These are phyloP conservation scores for Paracyclopina nana DNA, from an alignment of 1,140 invertebrate genomes.

Conservation along the genomic window DNA sequence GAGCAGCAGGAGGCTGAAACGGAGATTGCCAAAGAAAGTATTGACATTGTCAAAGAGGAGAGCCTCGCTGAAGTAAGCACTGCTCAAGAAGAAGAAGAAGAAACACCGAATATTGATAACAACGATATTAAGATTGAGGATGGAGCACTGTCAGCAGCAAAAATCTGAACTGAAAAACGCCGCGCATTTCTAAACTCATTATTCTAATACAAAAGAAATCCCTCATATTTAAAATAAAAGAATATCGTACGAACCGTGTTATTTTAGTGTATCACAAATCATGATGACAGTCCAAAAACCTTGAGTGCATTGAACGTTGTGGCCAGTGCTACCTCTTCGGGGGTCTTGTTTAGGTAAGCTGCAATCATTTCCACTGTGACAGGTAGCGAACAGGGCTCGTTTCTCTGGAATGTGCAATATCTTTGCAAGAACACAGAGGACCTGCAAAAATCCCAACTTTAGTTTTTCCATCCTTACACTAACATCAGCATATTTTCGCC, in stretches of 20 bases:
- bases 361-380: conserved; percentile 83
- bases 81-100: neutral
- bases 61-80: neutral
- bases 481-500: conserved; percentile 12
- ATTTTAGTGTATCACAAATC: too few species aligned
- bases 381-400: conserved; percentile 81
- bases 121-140: conserved; percentile 1
- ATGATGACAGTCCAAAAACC: conserved; percentile 50
- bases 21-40: neutral
- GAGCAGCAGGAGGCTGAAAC: neutral
- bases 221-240: too few species aligned
- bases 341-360: conserved; percentile 59
- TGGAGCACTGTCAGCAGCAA: neutral
- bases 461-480: conserved; percentile 7
- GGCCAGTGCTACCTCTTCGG: conserved; percentile 72
- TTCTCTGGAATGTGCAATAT: conserved; percentile 85
- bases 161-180: too few species aligned
- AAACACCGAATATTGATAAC: neutral
- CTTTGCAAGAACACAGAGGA: conserved; percentile 40
- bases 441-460: conserved; percentile 23
- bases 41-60: too few species aligned
- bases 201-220: too few species aligned
- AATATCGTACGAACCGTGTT: too few species aligned
- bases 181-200: neutral
- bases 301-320: conserved; percentile 84